These are phyloP conservation scores for Allacma fusca DNA, from an alignment of 2,888 invertebrate genomes.

Conservation along the genomic window DNA sequence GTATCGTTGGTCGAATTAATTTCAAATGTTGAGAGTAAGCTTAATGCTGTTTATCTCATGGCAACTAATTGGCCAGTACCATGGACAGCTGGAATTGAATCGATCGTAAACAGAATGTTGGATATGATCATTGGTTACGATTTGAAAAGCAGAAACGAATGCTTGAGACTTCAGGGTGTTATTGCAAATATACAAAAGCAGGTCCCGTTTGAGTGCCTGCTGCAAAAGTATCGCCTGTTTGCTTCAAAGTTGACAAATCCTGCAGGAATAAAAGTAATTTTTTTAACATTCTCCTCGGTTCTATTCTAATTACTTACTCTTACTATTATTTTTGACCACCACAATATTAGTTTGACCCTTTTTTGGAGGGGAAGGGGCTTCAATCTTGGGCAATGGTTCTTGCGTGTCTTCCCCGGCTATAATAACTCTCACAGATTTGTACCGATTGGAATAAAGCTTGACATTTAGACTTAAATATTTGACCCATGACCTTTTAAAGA, in stretches of 20 bases:
- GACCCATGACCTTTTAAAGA: too few relatives aligned
- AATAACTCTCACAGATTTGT: too few relatives aligned
- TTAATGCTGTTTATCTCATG: conserved; percentile 47
- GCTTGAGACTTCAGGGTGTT: conserved; percentile 37
- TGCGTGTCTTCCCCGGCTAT: too few relatives aligned
- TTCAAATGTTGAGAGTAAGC: conserved; percentile 38
- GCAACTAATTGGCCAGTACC: conserved; percentile 59
- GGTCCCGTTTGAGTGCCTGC: conserved; percentile 57
- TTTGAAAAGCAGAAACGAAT: conserved; percentile 15
- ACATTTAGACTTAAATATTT: too few relatives aligned
- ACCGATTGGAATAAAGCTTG: too few relatives aligned
- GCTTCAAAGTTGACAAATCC: conserved; percentile 32
- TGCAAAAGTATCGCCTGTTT: conserved; percentile 54
- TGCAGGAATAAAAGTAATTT: conserved; percentile 16
- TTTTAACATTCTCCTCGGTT: too few relatives aligned
- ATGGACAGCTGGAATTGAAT: conserved; percentile 54
- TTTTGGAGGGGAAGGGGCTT: too few relatives aligned
- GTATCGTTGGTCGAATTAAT: conserved; percentile 51
- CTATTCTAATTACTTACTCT: too few relatives aligned
- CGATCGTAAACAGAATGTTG: conserved; percentile 46
- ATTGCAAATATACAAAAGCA: conserved; percentile 51
- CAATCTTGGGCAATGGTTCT: too few relatives aligned
- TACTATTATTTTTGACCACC: too few relatives aligned
- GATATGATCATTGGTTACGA: conserved; percentile 16
- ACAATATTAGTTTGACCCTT: too few relatives aligned